These are phyloP conservation scores for Platerodrilus igneus DNA, from an alignment of 2,888 invertebrate species.

Conservation along the genomic window DNA sequence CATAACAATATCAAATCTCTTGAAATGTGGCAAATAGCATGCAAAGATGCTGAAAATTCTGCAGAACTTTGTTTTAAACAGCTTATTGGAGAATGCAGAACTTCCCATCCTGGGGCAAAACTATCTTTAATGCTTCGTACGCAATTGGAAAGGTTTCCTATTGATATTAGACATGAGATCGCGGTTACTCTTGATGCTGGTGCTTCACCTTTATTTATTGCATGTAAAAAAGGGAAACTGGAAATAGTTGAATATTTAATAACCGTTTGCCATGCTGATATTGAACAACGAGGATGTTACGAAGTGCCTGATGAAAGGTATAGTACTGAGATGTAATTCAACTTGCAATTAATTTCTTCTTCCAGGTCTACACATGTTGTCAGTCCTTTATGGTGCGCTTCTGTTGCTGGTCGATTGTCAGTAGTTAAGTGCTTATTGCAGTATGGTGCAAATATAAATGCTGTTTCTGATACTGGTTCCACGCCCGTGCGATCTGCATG, in stretches of 20 bases:
- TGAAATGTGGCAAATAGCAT: too few relatives aligned
- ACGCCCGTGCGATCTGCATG: constrained; percentile 88
- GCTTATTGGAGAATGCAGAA: constrained; percentile 62
- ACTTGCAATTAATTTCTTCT: constrained; percentile 17
- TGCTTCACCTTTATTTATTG: constrained; percentile 77
- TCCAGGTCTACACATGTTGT: constrained; percentile 68
- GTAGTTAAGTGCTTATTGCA: constrained; percentile 74
- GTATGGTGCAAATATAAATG: constrained; percentile 81
- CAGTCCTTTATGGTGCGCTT: constrained; percentile 89
- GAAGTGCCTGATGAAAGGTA: constrained; percentile 77
- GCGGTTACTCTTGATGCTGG: constrained; percentile 67
- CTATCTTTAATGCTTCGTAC: constrained; percentile 54
- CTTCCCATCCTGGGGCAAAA: constrained; percentile 64
- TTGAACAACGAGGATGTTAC: constrained; percentile 81
- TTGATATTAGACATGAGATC: constrained; percentile 61
- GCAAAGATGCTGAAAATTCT: too few relatives aligned
- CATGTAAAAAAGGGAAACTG: constrained; percentile 72
- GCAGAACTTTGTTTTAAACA: constrained; percentile 59
- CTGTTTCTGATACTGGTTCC: constrained; percentile 81
- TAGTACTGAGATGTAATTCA: constrained; percentile 4
- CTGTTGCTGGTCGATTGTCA: constrained; percentile 75
- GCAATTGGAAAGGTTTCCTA: constrained; percentile 56
- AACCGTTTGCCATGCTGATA: constrained; percentile 73
- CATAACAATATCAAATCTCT: too few relatives aligned
- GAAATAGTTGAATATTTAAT: constrained; percentile 84